Evolutionary conservation across 2,113 vertebrate genomes (phyloP), one percentile per base, ranked within the genome.

Genomic region (Anseranas semipalmata): DNA sequence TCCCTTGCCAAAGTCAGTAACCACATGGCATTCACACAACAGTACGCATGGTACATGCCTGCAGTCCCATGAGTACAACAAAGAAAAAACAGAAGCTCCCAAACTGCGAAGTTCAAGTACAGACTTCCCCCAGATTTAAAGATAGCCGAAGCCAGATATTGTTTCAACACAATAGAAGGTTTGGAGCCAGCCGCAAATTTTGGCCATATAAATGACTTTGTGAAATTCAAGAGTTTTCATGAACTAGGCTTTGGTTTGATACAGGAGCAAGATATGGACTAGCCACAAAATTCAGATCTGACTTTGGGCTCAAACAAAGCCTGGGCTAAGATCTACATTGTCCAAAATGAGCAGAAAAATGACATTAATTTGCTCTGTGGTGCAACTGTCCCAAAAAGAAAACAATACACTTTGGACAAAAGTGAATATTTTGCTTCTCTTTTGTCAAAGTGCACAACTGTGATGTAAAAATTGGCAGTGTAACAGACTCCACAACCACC

Each of bases 101-200:
- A 96, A 84, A 48, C 35, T 85, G 52, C 67, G 35, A 92, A 94
- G 39, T 89, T 92, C 65, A 92, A 93, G 86, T 84, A 48, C 87
- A 92, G 88, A 78, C 59, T 94, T 88, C 17, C 20, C 67, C 50
- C 33, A 89, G 86, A 84, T 55, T 85, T 94, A 66, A 89, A 81
- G 83, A 56, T 1, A 89, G 46, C 15, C 39, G 41, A 90, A 95
- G 90, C 85, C 83, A 97, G 62, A 89, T 87, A 90, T 72, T 96
- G 80, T 88, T 94, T 92, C 85, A 90, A 81, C 33, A 93, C 88
- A 96, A 97, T 84, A 90, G 89, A 32, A 85, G 27, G 17, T 84
- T 72, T 81, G 48, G 27, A 89, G 83, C 88, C 96, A 97, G 90
- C 56, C 72, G 46, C 37, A 88, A 63, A 43, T 86, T 83, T 86